phyloP scores from a whole-genome alignment of 2,888 invertebrate species.

The Cheilosia impressa region DNA sequence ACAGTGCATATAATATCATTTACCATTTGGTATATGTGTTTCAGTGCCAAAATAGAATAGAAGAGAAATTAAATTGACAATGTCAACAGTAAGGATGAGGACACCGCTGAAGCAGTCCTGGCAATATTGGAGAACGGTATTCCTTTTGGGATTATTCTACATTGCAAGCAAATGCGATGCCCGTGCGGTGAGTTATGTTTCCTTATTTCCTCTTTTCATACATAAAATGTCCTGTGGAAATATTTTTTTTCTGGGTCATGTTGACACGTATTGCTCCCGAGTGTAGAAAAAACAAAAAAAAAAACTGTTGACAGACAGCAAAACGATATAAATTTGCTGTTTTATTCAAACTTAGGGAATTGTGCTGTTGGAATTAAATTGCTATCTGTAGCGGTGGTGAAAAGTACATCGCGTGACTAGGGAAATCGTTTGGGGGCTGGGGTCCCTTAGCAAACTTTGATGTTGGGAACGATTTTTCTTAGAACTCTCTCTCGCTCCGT shows the following conservation, averaged over 20 bases:
- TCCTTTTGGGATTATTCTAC: constrained; percentile 72
- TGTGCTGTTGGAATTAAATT: constrained; percentile 21
- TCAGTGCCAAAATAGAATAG: constrained; percentile 48
- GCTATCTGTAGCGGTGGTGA: not conserved
- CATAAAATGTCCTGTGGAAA: not conserved
- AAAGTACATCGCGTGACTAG: constrained; percentile 62
- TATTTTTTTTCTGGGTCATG: constrained; percentile 15
- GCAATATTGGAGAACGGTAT: constrained; percentile 67
- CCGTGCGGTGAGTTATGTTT: constrained; percentile 67
- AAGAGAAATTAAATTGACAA: constrained; percentile 45
- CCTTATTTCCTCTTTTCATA: not conserved
- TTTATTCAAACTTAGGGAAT: constrained; percentile 25
- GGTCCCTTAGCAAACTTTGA: constrained; percentile 17
- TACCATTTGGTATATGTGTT: constrained; percentile 32
- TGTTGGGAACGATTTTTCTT: constrained; percentile 26
- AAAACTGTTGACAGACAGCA: constrained; percentile 9
- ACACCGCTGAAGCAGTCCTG: constrained; percentile 62
- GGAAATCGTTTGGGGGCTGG: not conserved
- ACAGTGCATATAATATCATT: constrained; percentile 38
- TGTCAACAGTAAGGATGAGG: constrained; percentile 67
- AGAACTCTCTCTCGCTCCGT: constrained; percentile 1
- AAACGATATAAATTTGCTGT: constrained; percentile 35
- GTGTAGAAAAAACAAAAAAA: not conserved
- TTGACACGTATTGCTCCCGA: constrained; percentile 24
- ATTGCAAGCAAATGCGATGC: constrained; percentile 71